Evolutionary conservation across 2,888 invertebrate species (phyloP), one percentile per base, ranked within the genome.

Genomic region (Mactromeris polynyma): DNA sequence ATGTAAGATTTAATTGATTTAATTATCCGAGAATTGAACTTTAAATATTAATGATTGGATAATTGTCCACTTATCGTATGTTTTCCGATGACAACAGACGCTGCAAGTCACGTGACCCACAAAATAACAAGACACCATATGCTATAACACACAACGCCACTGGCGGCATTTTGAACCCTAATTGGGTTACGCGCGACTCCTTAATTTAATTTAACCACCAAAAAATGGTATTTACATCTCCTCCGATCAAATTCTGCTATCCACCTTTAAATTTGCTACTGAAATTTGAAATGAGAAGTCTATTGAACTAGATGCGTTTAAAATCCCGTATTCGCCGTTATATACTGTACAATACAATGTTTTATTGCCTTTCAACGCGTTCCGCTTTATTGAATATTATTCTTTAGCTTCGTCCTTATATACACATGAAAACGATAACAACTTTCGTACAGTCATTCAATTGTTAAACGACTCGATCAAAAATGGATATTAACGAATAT

Each of bases 321-420:
- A 87, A 87, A 78, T 83, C 54, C 81, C 82, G 81, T 81, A 77
- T 73, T 86, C 77, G 42, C 86, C 81, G 86, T 87, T 83, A 87
- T 36, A 64, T 9, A 36, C n/a, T 40, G 58, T 73, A 83, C 83
- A 87, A 87, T 79, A 58, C 79, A 83, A 83, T 46, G 79, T 83
- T 89, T 89, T 81, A 89, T 85, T 89, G 80, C 86, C 38, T 86
- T 89, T 83, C 85, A 85, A 82, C 36, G 33, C 85, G 89, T 89
- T 89, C 86, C 89, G 89, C 80, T 42, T 81, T 83, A 86, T 89
- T 89, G 83, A 69, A 64, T 54, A 82, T 83, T 83, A 86, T 89
- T 83, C 64, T 79, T 73, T 79, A 78, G 78, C 85, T 38, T 33
- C 81, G 38, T 82, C 73, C 73, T 88, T 82, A 58, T 40, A 64